These are phyloP conservation scores for Apis dorsata DNA, from an alignment of 1,140 invertebrate species.

Conservation along the genomic window DNA sequence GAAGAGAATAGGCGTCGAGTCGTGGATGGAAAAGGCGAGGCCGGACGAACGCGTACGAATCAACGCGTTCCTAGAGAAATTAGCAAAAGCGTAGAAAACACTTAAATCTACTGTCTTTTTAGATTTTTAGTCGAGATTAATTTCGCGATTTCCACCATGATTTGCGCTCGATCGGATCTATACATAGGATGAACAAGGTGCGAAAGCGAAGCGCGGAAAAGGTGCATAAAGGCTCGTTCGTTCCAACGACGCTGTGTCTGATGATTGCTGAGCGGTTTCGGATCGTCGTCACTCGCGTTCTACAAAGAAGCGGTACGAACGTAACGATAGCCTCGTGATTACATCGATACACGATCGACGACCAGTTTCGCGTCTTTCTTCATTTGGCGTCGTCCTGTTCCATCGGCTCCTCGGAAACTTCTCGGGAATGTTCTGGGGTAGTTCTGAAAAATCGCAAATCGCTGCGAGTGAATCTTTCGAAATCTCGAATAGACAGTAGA, in stretches of 20 bases:
- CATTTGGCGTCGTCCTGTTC: constrained; percentile 87
- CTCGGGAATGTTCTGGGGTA: constrained; percentile 84
- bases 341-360: constrained; percentile 36
- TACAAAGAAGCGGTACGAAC: constrained; percentile 16
- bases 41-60: neutral
- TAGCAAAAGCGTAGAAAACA: constrained; percentile 58
- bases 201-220: neutral
- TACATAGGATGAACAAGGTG: neutral
- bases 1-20: neutral
- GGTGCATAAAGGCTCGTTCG: neutral
- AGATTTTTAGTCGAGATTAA: constrained; percentile 11
- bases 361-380: constrained; percentile 46
- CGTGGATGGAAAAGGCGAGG: neutral
- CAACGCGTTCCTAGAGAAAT: neutral
- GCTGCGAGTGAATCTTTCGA: neutral
- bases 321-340: constrained; percentile 12
- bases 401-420: constrained; percentile 90
- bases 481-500: neutral
- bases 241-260: neutral
- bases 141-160: neutral
- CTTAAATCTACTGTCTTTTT: constrained; percentile 73
- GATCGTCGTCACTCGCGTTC: neutral
- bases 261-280: neutral
- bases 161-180: neutral
- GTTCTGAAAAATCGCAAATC: constrained; percentile 61